Base-by-base conservation (phyloP, 2,797 vertebrate species). In the Acipenser oxyrinchus region DNA sequence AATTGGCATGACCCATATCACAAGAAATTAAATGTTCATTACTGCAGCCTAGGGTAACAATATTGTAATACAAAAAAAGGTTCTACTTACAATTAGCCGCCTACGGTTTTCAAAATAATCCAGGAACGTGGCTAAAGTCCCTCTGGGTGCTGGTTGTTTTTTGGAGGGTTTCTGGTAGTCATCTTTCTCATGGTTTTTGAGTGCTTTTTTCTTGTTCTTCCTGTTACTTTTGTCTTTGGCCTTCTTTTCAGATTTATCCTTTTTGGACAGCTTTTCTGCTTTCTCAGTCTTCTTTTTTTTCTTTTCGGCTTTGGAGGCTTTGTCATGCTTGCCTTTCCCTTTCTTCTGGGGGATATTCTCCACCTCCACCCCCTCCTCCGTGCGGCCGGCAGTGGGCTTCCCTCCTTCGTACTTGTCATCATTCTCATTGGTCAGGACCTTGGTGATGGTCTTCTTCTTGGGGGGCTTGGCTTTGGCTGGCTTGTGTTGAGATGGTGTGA, bases 41-140 rank as follows among this genome's bases (percentile, higher is more conserved):
- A 37, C 37, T 37, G 37, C 37, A 37, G 37, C 37, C 37, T 37
- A 37, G 37, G 37, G 37, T 37, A 37, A 5, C 4, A 1, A 37
- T 37, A 37, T 37, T 37, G 37, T 37, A 37, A 37, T 37, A 37
- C 3, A 37, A 37, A 37, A 37, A 37, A 12, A n/a, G 48, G 10
- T 65, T 60, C 57, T 77, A 91, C 96, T 97, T 86, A 99, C 96
- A 74, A 99, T 84, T 60, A 99, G 88, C 8, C 97, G 86, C 70
- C 97, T 90, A 79, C 91, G 93, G 86, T 88, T 94, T 83, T 97
- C 94, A 80, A 99, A 98, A 79, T 94, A 93, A 58, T 93, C 90
- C 82, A 99, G 78, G 73, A 99, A 92, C 64, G 87, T 87, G 0
- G 80, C 73, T 78, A 93, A 84, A 0, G 87, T 78, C 79, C 90